A percentile compares a stretch with the other conserved stretches of the same genome.
These are phyloP conservation scores for Marmota monax DNA, from an alignment of 2,113 vertebrate genomes.

Conservation along the genomic window DNA sequence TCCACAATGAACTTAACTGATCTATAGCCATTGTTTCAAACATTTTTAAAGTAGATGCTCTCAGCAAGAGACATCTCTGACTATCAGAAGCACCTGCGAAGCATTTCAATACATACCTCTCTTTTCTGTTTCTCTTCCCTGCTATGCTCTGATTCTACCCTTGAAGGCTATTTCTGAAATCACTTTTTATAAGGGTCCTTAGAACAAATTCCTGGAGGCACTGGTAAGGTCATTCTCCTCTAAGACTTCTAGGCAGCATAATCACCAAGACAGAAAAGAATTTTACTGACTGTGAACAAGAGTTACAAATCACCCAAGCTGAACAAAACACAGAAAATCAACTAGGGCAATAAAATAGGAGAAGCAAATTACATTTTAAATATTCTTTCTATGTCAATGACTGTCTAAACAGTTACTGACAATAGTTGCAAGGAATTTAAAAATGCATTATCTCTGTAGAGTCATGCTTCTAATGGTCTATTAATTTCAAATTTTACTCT, in stretches of 20 bases:
- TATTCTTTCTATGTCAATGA: constrained; percentile 62
- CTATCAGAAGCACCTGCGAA: neutral
- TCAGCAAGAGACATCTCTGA: neutral
- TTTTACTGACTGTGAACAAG: neutral
- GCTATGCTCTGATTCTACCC: neutral
- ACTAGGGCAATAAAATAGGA: constrained; percentile 41
- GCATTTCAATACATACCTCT: neutral
- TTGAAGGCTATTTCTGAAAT: constrained; percentile 4
- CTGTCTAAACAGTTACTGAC: constrained; percentile 48
- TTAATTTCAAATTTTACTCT: constrained; percentile 49
- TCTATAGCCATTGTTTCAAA: neutral
- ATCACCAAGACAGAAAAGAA: neutral
- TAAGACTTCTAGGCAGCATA: neutral
- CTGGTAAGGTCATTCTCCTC: neutral
- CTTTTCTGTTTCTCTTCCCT: neutral
- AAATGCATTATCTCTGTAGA: constrained; percentile 41
- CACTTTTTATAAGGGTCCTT: neutral
- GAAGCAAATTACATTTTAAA: constrained; percentile 58
- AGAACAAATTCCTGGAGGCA: neutral
- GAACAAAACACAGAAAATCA: constrained; percentile 59
- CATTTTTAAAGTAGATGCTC: neutral
- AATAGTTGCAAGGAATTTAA: constrained; percentile 47
- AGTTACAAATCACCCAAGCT: constrained; percentile 12
- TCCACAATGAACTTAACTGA: neutral
- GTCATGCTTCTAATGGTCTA: neutral